Percentiles rank a stretch among this genome's conserved stretches.
phyloP scores from a whole-genome alignment of 2,888 invertebrate genomes.

The Lasius fuliginosus region DNA sequence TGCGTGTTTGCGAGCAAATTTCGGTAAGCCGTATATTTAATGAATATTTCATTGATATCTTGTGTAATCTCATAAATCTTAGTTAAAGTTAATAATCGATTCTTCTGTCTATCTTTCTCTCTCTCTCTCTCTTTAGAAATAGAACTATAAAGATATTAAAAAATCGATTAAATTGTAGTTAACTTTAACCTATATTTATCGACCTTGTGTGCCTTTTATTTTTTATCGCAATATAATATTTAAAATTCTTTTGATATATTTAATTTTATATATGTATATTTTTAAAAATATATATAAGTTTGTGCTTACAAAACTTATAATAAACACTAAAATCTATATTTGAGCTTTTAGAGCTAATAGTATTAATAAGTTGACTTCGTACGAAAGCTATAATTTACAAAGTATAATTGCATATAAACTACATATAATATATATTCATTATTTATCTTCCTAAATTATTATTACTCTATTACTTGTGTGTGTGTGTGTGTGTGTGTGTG shows the following conservation, averaged over 20 bases:
- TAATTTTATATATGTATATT: background rate
- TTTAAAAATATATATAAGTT: background rate
- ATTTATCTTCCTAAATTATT: background rate
- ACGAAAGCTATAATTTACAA: background rate
- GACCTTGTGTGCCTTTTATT: background rate
- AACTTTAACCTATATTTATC: background rate
- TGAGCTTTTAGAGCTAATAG: too few species aligned
- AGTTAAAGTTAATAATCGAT: background rate
- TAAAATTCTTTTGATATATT: background rate
- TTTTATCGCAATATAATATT: background rate
- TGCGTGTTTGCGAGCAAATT: background rate
- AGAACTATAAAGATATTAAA: background rate
- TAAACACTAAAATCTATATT: background rate
- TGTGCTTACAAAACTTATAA: background rate
- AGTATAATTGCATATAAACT: background rate
- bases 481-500: too few species aligned
- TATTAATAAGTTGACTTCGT: background rate
- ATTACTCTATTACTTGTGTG: background rate
- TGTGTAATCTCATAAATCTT: background rate
- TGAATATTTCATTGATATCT: background rate
- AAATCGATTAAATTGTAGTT: background rate
- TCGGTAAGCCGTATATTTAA: background rate
- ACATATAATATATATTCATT: background rate
- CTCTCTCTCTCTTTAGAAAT: background rate
- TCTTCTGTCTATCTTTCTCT: background rate